Base-by-base conservation (phyloP, 2,113 vertebrate genomes). In the Pygathrix nemaeus region DNA sequence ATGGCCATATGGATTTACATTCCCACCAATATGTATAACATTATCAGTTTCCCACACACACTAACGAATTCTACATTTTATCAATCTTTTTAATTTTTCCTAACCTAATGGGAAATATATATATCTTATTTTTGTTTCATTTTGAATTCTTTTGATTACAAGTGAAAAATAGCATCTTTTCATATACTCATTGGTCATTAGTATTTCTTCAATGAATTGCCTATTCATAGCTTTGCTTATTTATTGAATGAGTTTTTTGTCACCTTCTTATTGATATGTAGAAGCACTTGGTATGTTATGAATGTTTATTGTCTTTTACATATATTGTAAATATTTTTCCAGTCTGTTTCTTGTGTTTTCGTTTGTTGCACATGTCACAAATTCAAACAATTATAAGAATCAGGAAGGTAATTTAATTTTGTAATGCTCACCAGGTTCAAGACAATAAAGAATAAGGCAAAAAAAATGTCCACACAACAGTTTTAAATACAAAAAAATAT, bases 191-290 rank as follows among this genome's bases (percentile, higher is more conserved):
- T 45, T 94, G 59, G 40, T 45, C 66, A n/a, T 94, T 95, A 92
- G 52, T 78, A 76, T 82, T 92, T 92, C 61, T 68, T 96, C 73
- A 90, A n/a, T 94, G 68, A 85, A 87, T 84, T 90, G 13, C 14
- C 8, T 75, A 25, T 55, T 90, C n/a, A 68, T 84, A 88, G n/a
- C 9, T 86, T 96, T 96, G 55, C 48, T 96, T 45, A 59, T 92
- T 92, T 91, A 92, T 89, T 75, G 92, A 95, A 89, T 85, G n/a
- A 64, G 23, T 61, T 76, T 75, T 90, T 93, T 79, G 70, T 72
- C 81, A 93, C 52, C 82, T 94, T 91, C n/a, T 89, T 83, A 97
- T 59, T 76, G 88, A 95, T 82, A 92, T 87, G 9, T 85, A 97
- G 85, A 75, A 94, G 40, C 4, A 90, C 20, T 90, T 84, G 21